phyloP scores from a whole-genome alignment of 2,888 invertebrate genomes.

The Aphidoletes aphidimyza region DNA sequence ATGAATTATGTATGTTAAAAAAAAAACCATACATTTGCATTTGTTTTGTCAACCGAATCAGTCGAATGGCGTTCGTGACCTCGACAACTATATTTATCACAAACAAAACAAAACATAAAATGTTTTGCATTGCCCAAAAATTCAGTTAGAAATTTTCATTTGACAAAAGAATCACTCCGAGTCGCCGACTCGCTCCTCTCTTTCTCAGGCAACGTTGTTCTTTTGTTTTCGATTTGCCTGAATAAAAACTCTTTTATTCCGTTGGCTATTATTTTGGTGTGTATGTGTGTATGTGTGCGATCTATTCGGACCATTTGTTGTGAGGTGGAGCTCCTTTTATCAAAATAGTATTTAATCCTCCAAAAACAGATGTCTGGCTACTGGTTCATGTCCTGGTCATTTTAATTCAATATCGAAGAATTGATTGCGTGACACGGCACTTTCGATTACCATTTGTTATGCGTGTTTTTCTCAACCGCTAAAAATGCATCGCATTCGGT shows the following conservation, averaged over 20 bases:
- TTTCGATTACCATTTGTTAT: constrained; percentile 12
- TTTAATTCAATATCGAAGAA: background rate
- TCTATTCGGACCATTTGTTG: constrained; percentile 5
- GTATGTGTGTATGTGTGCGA: too few relatives aligned
- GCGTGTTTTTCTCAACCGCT: background rate
- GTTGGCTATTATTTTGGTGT: too few relatives aligned
- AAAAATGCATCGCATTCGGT: background rate
- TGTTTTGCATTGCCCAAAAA: background rate
- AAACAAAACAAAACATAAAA: background rate
- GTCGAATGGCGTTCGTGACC: constrained; percentile 49
- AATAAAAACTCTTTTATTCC: constrained; percentile 1
- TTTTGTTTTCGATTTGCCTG: background rate
- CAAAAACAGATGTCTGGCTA: constrained; percentile 24
- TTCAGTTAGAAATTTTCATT: background rate
- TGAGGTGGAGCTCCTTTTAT: background rate
- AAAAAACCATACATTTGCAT: background rate
- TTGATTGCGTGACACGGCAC: background rate
- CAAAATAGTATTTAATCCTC: background rate
- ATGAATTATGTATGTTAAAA: constrained; percentile 44
- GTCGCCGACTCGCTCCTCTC: background rate
- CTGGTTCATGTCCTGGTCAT: constrained; percentile 21
- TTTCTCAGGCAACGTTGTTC: background rate
- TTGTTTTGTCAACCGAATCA: constrained; percentile 52
- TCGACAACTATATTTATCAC: constrained; percentile 27
- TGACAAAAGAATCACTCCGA: constrained; percentile 36